These are phyloP conservation scores for Heliconius eleuchia DNA, from an alignment of 1,140 invertebrate species.

Conservation along the genomic window DNA sequence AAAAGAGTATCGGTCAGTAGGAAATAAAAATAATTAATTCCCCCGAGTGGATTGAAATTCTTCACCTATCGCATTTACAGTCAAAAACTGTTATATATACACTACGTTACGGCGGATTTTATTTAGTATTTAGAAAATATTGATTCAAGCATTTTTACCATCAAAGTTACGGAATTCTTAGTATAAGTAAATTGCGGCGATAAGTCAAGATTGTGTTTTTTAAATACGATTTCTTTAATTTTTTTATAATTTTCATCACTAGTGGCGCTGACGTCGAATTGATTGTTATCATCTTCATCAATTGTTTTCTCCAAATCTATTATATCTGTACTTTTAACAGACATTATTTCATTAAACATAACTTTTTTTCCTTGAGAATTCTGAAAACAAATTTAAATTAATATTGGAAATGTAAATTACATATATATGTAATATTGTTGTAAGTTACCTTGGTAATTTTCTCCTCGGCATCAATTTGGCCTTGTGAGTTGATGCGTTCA, in stretches of 20 bases:
- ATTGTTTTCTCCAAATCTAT: slow-evolving; percentile 24
- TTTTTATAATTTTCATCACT: slow-evolving; percentile 53
- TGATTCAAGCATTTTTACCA: slow-evolving; percentile 10
- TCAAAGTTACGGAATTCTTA: slow-evolving; percentile 45
- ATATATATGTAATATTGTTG: neutral
- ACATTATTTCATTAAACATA: slow-evolving; percentile 24
- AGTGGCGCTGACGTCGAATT: slow-evolving; percentile 44
- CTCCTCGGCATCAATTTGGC: neutral
- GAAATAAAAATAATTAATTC: too few relatives aligned
- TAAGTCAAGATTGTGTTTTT: slow-evolving; percentile 63
- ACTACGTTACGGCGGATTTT: too few relatives aligned
- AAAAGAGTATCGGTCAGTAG: too few relatives aligned
- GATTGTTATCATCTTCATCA: slow-evolving; percentile 30
- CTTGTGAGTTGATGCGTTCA: neutral
- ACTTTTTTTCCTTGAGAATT: slow-evolving; percentile 38
- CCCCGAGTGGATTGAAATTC: too few relatives aligned
- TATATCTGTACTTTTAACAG: slow-evolving; percentile 9
- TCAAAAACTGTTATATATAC: too few relatives aligned
- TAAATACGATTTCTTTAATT: slow-evolving; percentile 61
- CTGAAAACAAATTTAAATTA: neutral
- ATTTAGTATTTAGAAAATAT: neutral
- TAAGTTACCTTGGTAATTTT: neutral
- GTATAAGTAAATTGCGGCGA: slow-evolving; percentile 67
- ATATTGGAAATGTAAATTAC: neutral
- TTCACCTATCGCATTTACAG: too few relatives aligned